These are phyloP conservation scores for Aldrovandia affinis DNA, from an alignment of 2,797 vertebrate species.

Conservation along the genomic window DNA sequence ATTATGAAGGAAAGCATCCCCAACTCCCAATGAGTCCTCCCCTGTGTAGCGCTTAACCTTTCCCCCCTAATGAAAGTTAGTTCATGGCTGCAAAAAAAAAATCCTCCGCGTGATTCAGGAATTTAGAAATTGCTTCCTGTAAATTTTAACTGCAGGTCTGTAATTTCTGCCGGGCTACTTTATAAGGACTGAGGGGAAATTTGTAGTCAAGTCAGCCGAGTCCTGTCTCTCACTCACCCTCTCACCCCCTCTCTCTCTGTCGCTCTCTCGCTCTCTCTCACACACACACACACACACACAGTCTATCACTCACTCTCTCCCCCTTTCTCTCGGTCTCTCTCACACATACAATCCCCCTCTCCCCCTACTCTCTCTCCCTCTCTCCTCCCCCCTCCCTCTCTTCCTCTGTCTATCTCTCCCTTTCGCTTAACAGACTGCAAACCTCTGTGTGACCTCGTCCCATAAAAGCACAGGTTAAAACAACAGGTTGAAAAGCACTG, in stretches of 20 bases:
- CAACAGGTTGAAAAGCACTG: conserved; percentile 19
- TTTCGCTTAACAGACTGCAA: background rate
- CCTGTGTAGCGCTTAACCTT: conserved; percentile 28
- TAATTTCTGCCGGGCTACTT: conserved; percentile 32
- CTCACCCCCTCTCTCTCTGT: background rate
- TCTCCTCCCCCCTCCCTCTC: background rate
- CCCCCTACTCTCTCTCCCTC: background rate
- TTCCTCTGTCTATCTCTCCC: background rate
- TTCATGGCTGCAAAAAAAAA: conserved; percentile 19
- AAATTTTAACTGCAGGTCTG: conserved; percentile 32
- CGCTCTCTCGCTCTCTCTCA: background rate
- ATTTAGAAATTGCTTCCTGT: conserved; percentile 48
- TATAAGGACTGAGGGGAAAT: background rate
- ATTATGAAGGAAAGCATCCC: conserved; percentile 26
- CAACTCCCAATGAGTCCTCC: background rate
- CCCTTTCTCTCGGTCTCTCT: background rate
- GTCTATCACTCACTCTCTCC: background rate
- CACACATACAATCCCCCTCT: background rate
- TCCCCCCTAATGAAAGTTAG: conserved; percentile 33
- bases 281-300: too few relatives aligned
- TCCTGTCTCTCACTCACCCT: too few relatives aligned
- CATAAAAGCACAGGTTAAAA: conserved; percentile 25
- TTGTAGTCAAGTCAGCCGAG: background rate
- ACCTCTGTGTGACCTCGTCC: background rate
- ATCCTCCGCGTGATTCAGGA: conserved; percentile 41